Evolutionary conservation across 37 sponge, comb jelly and placozoan species (phyloP).

Genomic region (Aphrocallistes beatrix): DNA sequence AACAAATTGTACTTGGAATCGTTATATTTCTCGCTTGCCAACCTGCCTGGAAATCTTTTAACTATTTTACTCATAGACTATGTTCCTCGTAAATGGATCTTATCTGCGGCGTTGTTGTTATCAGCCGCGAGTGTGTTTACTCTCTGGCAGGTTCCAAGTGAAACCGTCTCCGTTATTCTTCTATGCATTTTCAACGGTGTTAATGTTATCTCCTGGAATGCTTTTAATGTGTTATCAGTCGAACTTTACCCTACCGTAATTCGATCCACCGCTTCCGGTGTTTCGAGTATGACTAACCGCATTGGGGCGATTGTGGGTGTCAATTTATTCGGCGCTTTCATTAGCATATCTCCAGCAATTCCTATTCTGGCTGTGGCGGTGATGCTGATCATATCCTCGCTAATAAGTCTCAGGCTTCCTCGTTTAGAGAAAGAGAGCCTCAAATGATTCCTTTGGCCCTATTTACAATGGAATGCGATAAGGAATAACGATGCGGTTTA

Average conservation of each 20-base stretch:
- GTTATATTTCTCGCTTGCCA: neutral
- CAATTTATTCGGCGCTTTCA: constrained; percentile 39
- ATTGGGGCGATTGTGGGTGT: constrained; percentile 52
- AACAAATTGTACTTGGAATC: constrained; percentile 18
- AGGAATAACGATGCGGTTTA: too few species aligned
- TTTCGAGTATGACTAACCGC: constrained; percentile 42
- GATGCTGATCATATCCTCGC: constrained; percentile 16
- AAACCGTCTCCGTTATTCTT: constrained; percentile 39
- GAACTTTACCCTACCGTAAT: constrained; percentile 23
- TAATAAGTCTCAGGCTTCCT: neutral
- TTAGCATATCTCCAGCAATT: constrained; percentile 22
- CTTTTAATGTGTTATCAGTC: constrained; percentile 51
- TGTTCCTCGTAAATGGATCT: constrained; percentile 6
- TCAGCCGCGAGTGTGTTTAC: constrained; percentile 55
- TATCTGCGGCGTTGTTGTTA: constrained; percentile 30
- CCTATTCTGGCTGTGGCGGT: constrained; percentile 55
- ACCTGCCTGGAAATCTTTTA: constrained; percentile 13
- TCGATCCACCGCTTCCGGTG: constrained; percentile 69
- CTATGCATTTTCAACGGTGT: constrained; percentile 59
- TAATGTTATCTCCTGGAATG: constrained; percentile 64
- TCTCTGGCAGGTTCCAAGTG: constrained; percentile 50
- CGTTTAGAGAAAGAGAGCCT: neutral
- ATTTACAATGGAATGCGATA: too few species aligned
- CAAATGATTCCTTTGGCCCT: too few species aligned
- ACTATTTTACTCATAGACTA: constrained; percentile 2